Evolutionary conservation across 2,888 invertebrate species (phyloP).

Genomic region (Ernsta delagoae): DNA sequence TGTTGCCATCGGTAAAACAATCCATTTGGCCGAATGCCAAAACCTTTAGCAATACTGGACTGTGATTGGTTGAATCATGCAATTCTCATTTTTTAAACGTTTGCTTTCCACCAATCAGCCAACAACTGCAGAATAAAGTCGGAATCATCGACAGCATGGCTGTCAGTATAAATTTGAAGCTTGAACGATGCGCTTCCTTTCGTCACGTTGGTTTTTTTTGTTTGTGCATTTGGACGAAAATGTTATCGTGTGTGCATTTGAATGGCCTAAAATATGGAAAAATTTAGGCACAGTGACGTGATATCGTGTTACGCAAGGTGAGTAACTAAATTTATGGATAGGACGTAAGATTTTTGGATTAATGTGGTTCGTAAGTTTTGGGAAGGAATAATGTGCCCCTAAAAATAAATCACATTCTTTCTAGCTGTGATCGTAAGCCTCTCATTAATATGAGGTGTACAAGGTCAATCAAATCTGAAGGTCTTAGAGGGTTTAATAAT

Average conservation of each 20-base stretch:
- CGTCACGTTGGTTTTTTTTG: slow-evolving; percentile 87
- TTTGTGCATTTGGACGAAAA: slow-evolving; percentile 81
- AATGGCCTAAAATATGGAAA: slow-evolving; percentile 81
- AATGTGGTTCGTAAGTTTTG: slow-evolving; percentile 15
- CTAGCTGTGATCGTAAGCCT: slow-evolving; percentile 64
- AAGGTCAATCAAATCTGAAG: slow-evolving; percentile 66
- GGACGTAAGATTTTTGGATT: slow-evolving; percentile 6
- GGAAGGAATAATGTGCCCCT: slow-evolving; percentile 45
- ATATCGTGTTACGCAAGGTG: slow-evolving; percentile 70
- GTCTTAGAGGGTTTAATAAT: slow-evolving; percentile 45
- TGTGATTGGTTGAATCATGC: slow-evolving; percentile 63
- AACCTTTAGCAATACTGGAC: slow-evolving; percentile 60
- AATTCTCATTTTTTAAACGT: slow-evolving; percentile 61
- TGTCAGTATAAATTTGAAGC: slow-evolving; percentile 99
- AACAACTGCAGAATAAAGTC: slow-evolving; percentile 90
- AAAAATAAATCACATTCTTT: slow-evolving; percentile 62
- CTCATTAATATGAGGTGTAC: slow-evolving; percentile 63
- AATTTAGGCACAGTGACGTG: slow-evolving; percentile 82
- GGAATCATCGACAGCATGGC: slow-evolving; percentile 95
- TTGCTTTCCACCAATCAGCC: slow-evolving; percentile 86
- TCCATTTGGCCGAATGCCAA: slow-evolving; percentile 63
- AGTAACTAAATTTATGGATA: slow-evolving; percentile 46
- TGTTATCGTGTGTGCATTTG: slow-evolving; percentile 83
- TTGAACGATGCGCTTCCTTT: slow-evolving; percentile 94
- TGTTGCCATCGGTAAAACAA: neutral